phyloP scores from a whole-genome alignment of 1,140 invertebrate species.

The Manduca sexta region DNA sequence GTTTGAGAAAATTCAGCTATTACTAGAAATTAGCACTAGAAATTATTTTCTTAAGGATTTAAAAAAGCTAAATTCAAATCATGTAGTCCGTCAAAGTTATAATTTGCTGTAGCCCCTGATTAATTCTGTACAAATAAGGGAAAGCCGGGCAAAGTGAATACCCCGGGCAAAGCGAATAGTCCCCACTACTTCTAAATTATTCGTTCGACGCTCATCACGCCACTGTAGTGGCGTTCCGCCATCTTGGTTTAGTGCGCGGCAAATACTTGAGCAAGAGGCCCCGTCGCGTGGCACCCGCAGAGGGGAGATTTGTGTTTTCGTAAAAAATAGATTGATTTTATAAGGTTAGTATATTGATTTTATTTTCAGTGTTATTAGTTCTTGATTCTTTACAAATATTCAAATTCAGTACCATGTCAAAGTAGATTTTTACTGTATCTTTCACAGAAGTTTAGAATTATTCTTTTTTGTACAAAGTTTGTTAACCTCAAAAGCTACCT shows the following conservation, averaged over 20 bases:
- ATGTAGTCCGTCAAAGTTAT: too few species aligned
- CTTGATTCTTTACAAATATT: constrained; percentile 23
- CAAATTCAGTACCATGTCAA: constrained; percentile 24
- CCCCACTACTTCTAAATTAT: constrained; percentile 19
- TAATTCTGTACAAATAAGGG: too few species aligned
- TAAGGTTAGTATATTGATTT: constrained; percentile 24
- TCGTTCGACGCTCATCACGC: constrained; percentile 14
- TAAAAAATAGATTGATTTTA: constrained; percentile 25
- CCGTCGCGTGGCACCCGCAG: constrained; percentile 14
- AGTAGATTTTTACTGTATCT: constrained; percentile 24
- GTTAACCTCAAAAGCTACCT: constrained; percentile 23
- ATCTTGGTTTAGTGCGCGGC: constrained; percentile 21
- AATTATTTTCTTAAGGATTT: too few species aligned
- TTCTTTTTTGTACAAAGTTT: constrained; percentile 19
- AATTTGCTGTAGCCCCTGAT: too few species aligned
- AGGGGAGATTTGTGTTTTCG: constrained; percentile 21
- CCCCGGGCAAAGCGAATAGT: constrained; percentile 22
- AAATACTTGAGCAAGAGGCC: constrained; percentile 17
- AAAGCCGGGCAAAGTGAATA: constrained; percentile 11
- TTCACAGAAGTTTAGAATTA: constrained; percentile 23
- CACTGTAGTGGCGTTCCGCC: constrained; percentile 17
- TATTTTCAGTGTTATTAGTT: constrained; percentile 23
- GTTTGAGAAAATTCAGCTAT: too few species aligned
- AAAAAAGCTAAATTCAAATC: too few species aligned
- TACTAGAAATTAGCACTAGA: too few species aligned